These are phyloP conservation scores for Artibeus jamaicensis DNA, from an alignment of 2,797 vertebrate species.

Conservation along the genomic window DNA sequence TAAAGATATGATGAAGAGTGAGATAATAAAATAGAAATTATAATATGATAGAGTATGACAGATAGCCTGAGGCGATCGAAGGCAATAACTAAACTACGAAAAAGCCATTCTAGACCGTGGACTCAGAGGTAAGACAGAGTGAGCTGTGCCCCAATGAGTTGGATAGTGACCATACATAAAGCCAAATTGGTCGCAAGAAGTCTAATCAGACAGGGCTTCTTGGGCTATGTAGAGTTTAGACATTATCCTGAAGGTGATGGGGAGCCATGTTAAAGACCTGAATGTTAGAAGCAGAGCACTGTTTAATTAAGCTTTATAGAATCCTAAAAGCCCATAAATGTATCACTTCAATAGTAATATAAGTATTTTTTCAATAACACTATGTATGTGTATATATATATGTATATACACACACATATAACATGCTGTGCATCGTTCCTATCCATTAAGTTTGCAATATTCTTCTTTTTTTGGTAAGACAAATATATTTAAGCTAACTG, in stretches of 20 bases:
- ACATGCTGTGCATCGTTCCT: background rate
- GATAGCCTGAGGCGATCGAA: background rate
- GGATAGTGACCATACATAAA: background rate
- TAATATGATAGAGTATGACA: background rate
- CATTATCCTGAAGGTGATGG: background rate
- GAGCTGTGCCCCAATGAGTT: background rate
- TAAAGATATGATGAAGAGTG: background rate
- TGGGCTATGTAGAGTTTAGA: background rate
- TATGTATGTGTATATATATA: background rate
- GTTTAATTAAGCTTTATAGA: background rate
- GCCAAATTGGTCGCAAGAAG: background rate
- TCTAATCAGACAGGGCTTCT: background rate
- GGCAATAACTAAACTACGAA: background rate
- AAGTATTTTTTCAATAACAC: background rate
- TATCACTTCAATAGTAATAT: background rate
- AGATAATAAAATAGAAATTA: background rate
- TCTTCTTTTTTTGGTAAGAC: background rate
- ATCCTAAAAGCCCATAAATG: background rate
- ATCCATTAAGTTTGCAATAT: background rate
- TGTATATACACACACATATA: background rate
- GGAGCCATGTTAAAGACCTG: background rate
- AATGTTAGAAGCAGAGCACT: background rate
- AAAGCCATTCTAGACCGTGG: background rate
- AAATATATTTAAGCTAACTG: background rate
- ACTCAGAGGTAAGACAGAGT: background rate